phyloP scores from a whole-genome alignment of 2,797 vertebrate genomes.

The Passerculus sandwichensis region DNA sequence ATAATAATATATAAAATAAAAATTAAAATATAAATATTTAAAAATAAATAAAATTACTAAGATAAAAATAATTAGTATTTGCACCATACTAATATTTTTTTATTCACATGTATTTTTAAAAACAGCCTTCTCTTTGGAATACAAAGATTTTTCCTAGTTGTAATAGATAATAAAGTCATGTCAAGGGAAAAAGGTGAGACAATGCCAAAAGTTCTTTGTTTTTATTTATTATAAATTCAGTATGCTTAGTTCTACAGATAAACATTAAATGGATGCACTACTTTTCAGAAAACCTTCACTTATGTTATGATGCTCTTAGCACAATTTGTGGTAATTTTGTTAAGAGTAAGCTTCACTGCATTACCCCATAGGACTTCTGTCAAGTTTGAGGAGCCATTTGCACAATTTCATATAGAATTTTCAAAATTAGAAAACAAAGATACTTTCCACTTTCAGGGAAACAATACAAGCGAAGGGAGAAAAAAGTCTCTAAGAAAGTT shows the following conservation, averaged over 20 bases:
- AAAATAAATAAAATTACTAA: too few relatives aligned
- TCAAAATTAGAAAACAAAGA: not conserved
- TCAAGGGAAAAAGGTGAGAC: not conserved
- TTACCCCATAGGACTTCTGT: not conserved
- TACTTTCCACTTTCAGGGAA: not conserved
- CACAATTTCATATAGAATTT: slow-evolving; percentile 23
- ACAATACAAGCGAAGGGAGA: rapidly evolving
- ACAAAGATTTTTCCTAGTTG: not conserved
- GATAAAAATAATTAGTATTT: not conserved
- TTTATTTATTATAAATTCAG: not conserved
- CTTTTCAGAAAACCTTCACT: slow-evolving; percentile 21
- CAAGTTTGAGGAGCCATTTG: not conserved
- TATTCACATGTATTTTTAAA: not conserved
- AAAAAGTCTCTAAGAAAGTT: not conserved
- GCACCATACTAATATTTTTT: not conserved
- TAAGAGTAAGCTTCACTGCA: slow-evolving; percentile 1
- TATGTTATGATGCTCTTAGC: slow-evolving; percentile 17
- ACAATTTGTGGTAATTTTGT: slow-evolving; percentile 46
- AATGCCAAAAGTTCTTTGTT: not conserved
- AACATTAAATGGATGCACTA: not conserved
- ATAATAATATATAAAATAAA: too few relatives aligned
- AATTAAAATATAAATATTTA: too few relatives aligned
- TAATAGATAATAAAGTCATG: not conserved
- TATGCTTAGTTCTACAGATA: not conserved
- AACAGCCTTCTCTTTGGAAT: not conserved